Evolutionary conservation across 2,113 vertebrate species (phyloP).

Genomic region (Elephantulus edwardii): DNA sequence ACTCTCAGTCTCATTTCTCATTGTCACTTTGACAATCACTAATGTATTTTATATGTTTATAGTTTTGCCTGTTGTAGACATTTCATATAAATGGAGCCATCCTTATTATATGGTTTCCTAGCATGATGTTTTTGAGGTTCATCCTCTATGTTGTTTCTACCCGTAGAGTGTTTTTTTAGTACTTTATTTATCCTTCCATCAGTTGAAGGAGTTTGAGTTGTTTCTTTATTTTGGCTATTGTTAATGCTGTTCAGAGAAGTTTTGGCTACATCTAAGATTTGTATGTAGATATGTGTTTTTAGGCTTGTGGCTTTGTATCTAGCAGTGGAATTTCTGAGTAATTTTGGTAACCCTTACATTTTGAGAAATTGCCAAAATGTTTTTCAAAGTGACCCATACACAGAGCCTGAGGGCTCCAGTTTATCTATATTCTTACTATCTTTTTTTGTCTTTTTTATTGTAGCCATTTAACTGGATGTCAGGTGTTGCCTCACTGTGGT

Average conservation of each 20-base stretch:
- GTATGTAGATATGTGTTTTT: neutral
- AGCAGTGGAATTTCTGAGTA: constrained; percentile 3
- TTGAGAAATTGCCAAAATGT: constrained; percentile 8
- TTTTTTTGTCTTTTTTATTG: neutral
- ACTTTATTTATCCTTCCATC: neutral
- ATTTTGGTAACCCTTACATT: neutral
- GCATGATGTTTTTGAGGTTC: neutral
- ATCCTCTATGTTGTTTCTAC: neutral
- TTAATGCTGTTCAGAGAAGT: neutral
- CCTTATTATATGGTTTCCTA: neutral
- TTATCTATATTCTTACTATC: neutral
- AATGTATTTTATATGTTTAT: neutral
- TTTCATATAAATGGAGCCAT: neutral
- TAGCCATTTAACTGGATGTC: neutral
- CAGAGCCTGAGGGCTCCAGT: neutral
- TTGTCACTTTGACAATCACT: neutral
- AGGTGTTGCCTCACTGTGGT: neutral
- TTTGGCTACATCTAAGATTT: neutral
- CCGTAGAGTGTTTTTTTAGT: neutral
- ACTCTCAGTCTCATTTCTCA: neutral
- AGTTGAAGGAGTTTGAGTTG: neutral
- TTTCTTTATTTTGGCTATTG: neutral
- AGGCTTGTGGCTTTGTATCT: neutral
- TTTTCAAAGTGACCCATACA: neutral
- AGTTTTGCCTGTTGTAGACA: neutral